Base-by-base conservation (phyloP, 2,888 invertebrate species). In the Suillia variegata region DNA sequence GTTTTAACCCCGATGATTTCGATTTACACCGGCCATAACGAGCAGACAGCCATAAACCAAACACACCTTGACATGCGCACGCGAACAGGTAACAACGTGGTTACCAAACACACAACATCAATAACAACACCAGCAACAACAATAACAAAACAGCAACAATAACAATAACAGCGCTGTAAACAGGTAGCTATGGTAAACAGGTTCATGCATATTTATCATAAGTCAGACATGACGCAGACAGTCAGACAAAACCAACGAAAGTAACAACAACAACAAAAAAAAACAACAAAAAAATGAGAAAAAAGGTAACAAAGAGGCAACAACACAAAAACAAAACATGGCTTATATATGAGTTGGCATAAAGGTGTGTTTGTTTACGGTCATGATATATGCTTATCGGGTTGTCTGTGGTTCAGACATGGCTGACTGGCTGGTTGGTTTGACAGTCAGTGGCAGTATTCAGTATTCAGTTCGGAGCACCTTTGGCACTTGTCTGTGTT, bases 51-150 rank as follows among this genome's bases (percentile, higher is more conserved):
- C 58, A 31, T 18, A n/a, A n/a, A n/a, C n/a, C n/a, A n/a, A n/a
- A n/a, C 52, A 54, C 65, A 68, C 65, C 64, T 66, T 66, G 62
- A 63, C 71, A 69, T 73, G 74, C 74, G 74, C 74, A 69, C 62
- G 67, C 61, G 62, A 68, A 67, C 71, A 68, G 67, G 71, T 71
- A 70, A 26, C 5, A 38, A 22, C 4, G 20, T 42, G 1, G 13
- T 42, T 2, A 10, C 18, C 4, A 8, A 21, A 57, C 26, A 47
- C 45, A 42, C 45, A 45, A 45, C 20, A 45, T 18, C 20, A 45
- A 17, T 4, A 45, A 45, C 17, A 45, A 45, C 10, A 38, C 6
- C n/a, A 38, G n/a, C 38, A 38, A 38, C 38, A 38, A 12, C 38
- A 38, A 38, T 8, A 4, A 38, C 38, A 38, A n/a, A 4, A 13